These are phyloP conservation scores for Philopotamus ludificatus DNA, from an alignment of 1,140 invertebrate species.

Conservation along the genomic window DNA sequence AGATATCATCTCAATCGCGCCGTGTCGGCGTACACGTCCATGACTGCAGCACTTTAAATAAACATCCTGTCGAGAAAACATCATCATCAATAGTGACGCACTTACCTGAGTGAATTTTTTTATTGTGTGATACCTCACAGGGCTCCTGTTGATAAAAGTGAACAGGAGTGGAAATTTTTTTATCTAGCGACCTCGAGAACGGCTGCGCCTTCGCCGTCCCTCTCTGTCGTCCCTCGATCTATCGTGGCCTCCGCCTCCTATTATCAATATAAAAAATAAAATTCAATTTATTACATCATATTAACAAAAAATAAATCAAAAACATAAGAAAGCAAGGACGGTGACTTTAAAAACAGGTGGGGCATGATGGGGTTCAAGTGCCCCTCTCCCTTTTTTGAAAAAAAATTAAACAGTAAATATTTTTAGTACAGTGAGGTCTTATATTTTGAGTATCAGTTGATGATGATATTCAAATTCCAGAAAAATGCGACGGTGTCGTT, in stretches of 20 bases:
- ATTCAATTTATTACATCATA: conserved; percentile 11
- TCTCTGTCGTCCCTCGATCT: conserved; percentile 33
- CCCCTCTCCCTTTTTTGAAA: no score
- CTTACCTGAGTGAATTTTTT: conserved; percentile 36
- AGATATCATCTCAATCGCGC: no score
- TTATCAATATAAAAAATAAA: not conserved
- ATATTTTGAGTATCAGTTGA: no score
- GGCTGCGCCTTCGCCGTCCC: conserved; percentile 31
- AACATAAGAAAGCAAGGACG: no score
- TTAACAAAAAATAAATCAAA: no score
- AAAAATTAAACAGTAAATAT: no score
- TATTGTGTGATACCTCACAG: conserved; percentile 42
- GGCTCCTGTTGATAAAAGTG: conserved; percentile 3
- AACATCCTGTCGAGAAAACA: not conserved
- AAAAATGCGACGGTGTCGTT: no score
- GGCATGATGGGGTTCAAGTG: no score
- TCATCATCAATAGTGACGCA: not conserved
- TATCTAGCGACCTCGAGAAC: conserved; percentile 34
- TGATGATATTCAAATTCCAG: no score
- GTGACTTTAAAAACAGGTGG: no score
- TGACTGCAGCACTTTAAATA: not conserved
- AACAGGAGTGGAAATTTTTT: not conserved
- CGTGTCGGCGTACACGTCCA: no score
- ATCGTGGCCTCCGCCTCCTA: conserved; percentile 23
- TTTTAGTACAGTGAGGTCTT: no score